Evolutionary conservation across 2,113 vertebrate species (phyloP), one percentile per base, ranked within the genome.

Genomic region (Coracopsis vasa): DNA sequence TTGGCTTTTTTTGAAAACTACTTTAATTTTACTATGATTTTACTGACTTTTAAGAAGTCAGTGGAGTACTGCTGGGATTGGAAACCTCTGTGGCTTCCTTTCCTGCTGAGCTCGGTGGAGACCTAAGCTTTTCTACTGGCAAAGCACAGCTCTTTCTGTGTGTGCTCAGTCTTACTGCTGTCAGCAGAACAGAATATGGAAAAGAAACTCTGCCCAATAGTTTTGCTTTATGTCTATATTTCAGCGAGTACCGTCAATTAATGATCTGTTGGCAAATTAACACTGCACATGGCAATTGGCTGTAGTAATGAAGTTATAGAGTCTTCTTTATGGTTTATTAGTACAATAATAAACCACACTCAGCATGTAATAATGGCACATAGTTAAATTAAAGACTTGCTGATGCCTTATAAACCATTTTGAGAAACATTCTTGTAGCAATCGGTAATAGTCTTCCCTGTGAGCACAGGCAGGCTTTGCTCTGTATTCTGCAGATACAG

Each of bases 241-340:
- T 80, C 86, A 94, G 70, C 1, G 9, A 94, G 72, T 27, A 75
- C 53, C 0, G 16, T 53, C 92, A 96, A 92, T 96, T 94, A 94
- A 94, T 96, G 94, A 95, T 94, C 93, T 94, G 94, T 78, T 92
- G 95, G 92, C 93, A 96, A 97, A 97, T 95, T 95, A 95, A 96
- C 81, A 65, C 56, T 62, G 93, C 91, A 96, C 95, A 95, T 91
- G 94, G 88, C 94, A 97, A 97, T 97, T 97, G 95, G 96, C 94
- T 94, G 89, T 85, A 70, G 87, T 97, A 96, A 97, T 97, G 95
- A 97, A 97, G 97, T 97, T 97, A 96, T 81, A 92, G 90, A 95
- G 79, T 91, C 78, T 95, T 94, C 91, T 97, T 97, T 97, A 97
- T 97, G 96, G 93, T 97, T 97, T 97, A 96, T 97, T 97, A 96